Percentiles rank a stretch among this genome's conserved stretches.
These are phyloP conservation scores for Zhuqinia jingwanae DNA, from an alignment of 2,888 invertebrate species.

Conservation along the genomic window DNA sequence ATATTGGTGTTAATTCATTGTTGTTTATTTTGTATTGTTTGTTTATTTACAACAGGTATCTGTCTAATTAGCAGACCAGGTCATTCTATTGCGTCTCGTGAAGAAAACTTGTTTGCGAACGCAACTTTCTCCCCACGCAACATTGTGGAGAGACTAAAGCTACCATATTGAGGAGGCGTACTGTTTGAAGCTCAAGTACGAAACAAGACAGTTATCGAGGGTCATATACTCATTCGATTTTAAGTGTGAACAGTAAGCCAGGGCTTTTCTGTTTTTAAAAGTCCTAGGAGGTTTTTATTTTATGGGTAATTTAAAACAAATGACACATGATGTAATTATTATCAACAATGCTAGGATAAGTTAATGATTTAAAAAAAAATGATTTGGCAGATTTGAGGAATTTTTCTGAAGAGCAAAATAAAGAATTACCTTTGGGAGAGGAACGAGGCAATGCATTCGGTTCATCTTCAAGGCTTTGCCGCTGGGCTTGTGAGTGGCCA, in stretches of 20 bases:
- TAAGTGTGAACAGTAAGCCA: slow-evolving; percentile 65
- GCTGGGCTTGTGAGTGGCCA: slow-evolving; percentile 97
- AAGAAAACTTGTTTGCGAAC: neutral
- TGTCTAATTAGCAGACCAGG: neutral
- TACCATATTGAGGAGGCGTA: neutral
- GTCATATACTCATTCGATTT: slow-evolving; percentile 22
- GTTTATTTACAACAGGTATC: no score
- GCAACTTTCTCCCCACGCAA: neutral
- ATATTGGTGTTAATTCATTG: no score
- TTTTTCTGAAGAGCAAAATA: slow-evolving; percentile 78
- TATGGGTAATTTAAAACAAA: slow-evolving; percentile 70
- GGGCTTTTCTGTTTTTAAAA: slow-evolving; percentile 66
- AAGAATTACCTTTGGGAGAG: slow-evolving; percentile 78
- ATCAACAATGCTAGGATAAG: slow-evolving; percentile 3
- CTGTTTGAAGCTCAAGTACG: neutral
- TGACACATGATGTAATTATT: neutral
- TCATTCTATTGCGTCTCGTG: no score
- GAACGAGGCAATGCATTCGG: slow-evolving; percentile 76
- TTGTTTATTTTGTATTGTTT: no score
- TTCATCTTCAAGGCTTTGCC: slow-evolving; percentile 82
- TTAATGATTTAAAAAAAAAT: neutral
- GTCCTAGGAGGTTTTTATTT: slow-evolving; percentile 72
- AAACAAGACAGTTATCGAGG: neutral
- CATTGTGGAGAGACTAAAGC: neutral
- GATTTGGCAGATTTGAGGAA: slow-evolving; percentile 76